Base-by-base conservation (phyloP, 1,140 invertebrate species). In the Lasioglossum baleicum region DNA sequence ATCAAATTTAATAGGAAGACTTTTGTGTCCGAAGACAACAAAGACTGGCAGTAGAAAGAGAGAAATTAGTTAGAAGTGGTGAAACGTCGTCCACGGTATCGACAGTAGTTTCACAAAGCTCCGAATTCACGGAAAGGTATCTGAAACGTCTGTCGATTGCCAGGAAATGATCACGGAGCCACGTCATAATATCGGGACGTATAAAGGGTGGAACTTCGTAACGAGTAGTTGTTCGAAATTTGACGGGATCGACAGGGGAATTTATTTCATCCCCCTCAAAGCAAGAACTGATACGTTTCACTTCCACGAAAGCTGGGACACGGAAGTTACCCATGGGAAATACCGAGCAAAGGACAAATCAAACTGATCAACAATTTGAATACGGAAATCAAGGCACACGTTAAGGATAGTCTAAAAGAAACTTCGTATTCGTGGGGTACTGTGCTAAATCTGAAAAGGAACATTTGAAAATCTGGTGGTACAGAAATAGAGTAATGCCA, bases 161-260 rank as follows among this genome's bases (percentile, higher is more conserved):
- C 8, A 13, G 42, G 17, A 17, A 15, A 53, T 53, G 13, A 40
- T 26, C 1, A 1, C 1, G 20, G 13, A n/a, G n/a, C 5, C 17
- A 7, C 2, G 26, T 53, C 13, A 17, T 6, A 58, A 58, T 8
- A 7, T 8, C 56, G 6, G 20, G 15, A 20, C 56, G 17, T 20
- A 17, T 7, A 48, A 31, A 31, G 22, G 10, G 17, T 20, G 17
- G 26, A 17, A 44, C 10, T 68, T 44, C 7, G 0, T 44, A 60
- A 48, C 40, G 22, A 76, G 22, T 26, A 60, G 53, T 35, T 68
- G 42, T 20, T 68, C 35, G 22, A 48, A 48, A 60, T 68, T 76
- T 60, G 7, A 26, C 15, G 20, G 51, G 11, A 15, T 2, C 35
- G n/a, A 26, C 31, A 22, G 7, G 35, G 26, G 66, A 10, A 61